These are phyloP conservation scores for Phylloscopus trochilus DNA, from an alignment of 2,113 vertebrate species.

Conservation along the genomic window DNA sequence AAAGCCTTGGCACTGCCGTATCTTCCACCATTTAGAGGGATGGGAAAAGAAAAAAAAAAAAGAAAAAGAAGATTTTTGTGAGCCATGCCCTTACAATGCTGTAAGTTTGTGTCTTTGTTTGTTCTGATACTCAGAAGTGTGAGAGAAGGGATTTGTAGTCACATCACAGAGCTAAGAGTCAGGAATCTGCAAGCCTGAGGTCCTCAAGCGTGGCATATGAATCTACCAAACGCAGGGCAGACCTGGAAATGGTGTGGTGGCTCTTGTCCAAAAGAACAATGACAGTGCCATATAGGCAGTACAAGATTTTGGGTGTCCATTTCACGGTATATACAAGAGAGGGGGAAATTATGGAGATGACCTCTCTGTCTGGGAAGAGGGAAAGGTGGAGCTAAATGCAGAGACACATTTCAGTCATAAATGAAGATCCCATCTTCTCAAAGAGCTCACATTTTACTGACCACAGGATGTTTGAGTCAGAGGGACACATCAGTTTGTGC, in stretches of 20 bases:
- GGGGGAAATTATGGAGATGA: accelerated
- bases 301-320: not conserved
- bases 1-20: not conserved
- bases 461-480: not conserved
- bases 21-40: not conserved
- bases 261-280: not conserved
- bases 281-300: not conserved
- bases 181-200: not conserved
- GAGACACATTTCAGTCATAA: not conserved
- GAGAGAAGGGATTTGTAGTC: not conserved
- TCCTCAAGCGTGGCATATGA: not conserved
- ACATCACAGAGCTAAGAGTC: not conserved
- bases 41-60: no score
- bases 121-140: not conserved
- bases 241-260: not conserved
- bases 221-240: not conserved
- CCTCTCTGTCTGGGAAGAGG: not conserved
- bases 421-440: not conserved
- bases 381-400: not conserved
- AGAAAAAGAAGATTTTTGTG: not conserved
- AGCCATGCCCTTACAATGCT: not conserved
- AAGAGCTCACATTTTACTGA: not conserved
- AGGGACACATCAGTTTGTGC: not conserved
- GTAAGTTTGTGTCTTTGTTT: not conserved
- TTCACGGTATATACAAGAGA: not conserved